These are phyloP conservation scores for Bombyx mori DNA, from an alignment of 1,140 invertebrate species.

Conservation along the genomic window ASM3026992v2 NC_085131.1:6876001-6876500, in stretches of 20 bases:
- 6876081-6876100: slow-evolving; percentile 28
- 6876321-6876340: slow-evolving; percentile 68
- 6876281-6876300: slow-evolving; percentile 62
- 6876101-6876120: neutral
- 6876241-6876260: slow-evolving; percentile 13
- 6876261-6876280: slow-evolving; percentile 52
- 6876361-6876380: slow-evolving; percentile 68
- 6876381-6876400: slow-evolving; percentile 47
- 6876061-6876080: slow-evolving; percentile 40
- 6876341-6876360: slow-evolving; percentile 63
- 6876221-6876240: slow-evolving; percentile 4
- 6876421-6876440: slow-evolving; percentile 46
- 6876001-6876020: slow-evolving; percentile 48
- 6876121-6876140: no score
- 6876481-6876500: slow-evolving; percentile 63
- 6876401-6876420: slow-evolving; percentile 52
- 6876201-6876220: neutral
- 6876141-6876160: no score
- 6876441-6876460: slow-evolving; percentile 19
- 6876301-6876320: slow-evolving; percentile 36
- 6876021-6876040: slow-evolving; percentile 32
- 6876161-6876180: neutral
- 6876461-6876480: slow-evolving; percentile 64
- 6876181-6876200: neutral
- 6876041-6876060: slow-evolving; percentile 35